These are phyloP conservation scores for Ibycter americanus DNA, from an alignment of 2,797 vertebrate genomes.

Conservation along the genomic window DNA sequence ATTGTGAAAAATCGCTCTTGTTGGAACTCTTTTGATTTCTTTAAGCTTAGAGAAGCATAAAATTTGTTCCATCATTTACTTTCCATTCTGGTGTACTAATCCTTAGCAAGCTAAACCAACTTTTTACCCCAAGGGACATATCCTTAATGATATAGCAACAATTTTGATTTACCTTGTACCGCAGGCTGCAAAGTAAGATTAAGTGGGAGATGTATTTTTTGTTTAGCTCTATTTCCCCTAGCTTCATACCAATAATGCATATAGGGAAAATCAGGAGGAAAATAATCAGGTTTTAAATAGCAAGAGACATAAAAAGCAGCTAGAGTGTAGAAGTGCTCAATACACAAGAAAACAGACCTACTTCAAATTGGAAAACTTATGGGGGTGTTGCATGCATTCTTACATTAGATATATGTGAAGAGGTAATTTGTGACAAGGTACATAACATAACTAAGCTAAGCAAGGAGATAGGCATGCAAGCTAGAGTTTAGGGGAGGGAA, in stretches of 20 bases:
- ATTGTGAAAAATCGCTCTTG: background rate
- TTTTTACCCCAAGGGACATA: background rate
- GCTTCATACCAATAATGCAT: background rate
- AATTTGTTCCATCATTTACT: background rate
- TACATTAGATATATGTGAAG: background rate
- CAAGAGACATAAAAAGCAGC: background rate
- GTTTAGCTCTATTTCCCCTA: background rate
- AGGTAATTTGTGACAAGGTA: background rate
- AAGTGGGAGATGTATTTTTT: background rate
- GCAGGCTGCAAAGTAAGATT: background rate
- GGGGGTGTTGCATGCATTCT: background rate
- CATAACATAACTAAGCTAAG: background rate
- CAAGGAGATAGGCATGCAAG: background rate
- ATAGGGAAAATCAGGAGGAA: background rate
- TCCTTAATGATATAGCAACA: background rate
- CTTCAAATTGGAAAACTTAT: background rate
- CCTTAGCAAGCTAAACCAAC: background rate
- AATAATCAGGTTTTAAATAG: background rate
- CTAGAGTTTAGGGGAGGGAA: fast-evolving
- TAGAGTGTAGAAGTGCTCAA: background rate
- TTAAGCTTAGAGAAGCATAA: background rate
- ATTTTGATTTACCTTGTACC: background rate
- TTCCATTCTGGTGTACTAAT: background rate
- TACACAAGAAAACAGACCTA: background rate
- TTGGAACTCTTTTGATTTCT: background rate